These are phyloP conservation scores for Ataeniobius toweri DNA, from an alignment of 2,797 vertebrate genomes.

Conservation along the genomic window DNA sequence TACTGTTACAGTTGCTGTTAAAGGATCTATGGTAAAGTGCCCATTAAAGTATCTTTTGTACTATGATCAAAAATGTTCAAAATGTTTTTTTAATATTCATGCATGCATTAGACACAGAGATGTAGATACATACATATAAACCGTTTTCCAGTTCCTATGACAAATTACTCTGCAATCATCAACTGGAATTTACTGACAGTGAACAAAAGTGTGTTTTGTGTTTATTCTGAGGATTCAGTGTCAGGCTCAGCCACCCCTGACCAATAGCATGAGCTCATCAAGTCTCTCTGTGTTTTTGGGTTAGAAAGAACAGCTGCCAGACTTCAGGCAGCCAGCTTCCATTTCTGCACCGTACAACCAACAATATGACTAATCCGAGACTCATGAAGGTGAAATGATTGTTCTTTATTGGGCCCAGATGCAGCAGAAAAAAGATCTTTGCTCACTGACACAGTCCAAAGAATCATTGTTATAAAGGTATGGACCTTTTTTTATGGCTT, in stretches of 20 bases:
- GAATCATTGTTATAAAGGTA: conserved; percentile 1
- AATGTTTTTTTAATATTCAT: conserved; percentile 16
- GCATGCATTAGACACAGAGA: background rate
- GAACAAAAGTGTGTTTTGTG: conserved; percentile 48
- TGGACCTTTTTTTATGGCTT: conserved; percentile 13
- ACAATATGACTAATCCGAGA: conserved; percentile 71
- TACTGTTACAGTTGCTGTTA: conserved; percentile 34
- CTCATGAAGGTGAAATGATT: conserved; percentile 60
- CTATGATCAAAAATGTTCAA: conserved; percentile 24
- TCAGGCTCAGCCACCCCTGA: conserved; percentile 50
- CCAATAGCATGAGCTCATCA: conserved; percentile 70
- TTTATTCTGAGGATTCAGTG: conserved; percentile 31
- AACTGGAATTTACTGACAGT: conserved; percentile 4
- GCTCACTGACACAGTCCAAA: conserved; percentile 20
- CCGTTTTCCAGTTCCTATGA: conserved; percentile 9
- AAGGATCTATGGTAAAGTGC: conserved; percentile 38
- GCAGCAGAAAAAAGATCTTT: conserved; percentile 15
- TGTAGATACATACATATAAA: background rate
- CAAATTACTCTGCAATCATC: conserved; percentile 12
- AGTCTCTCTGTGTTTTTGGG: conserved; percentile 56
- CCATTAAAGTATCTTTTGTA: conserved; percentile 60
- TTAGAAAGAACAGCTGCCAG: conserved; percentile 60
- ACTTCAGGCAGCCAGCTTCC: conserved; percentile 55
- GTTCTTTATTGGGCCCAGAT: conserved; percentile 37
- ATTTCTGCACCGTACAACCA: conserved; percentile 65